Evolutionary conservation across 2,888 invertebrate genomes (phyloP), one percentile per base, ranked within the genome.

Genomic region (Aphrophora alni): DNA sequence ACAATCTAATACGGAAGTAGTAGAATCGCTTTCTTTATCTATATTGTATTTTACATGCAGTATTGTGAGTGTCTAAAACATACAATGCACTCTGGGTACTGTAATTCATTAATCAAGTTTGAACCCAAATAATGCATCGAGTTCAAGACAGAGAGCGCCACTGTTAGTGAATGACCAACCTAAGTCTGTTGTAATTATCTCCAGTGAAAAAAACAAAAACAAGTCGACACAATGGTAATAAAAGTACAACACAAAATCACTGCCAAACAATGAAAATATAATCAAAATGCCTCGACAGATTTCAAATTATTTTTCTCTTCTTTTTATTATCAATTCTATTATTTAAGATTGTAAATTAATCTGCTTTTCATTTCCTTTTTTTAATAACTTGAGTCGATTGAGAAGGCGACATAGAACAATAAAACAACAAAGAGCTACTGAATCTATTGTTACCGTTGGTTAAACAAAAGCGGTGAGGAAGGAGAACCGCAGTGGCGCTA

Each of bases 341-440:
- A 80, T 80, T 70, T 69, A 51, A 28, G 75, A 75, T 75, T 76
- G 71, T 80, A 75, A 80, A 80, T 80, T 75, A 80, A 80, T 80
- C 80, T 75, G 80, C 70, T n/a, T 72, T 78, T 78, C 44, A 75
- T 80, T 68, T 80, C 38, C 51, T 38, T 69, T 75, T 80, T 73
- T 80, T 80, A 75, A 80, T 75, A 75, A 80, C 33, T 44, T 70
- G 69, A 38, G 75, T 26, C 27, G 10, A 69, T 75, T 28, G 75
- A 70, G 75, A 75, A 74, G 80, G 80, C 80, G 80, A 38, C 80
- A 38, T 44, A 44, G 44, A 44, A 44, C 38, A 69, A 75, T 75
- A 80, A 75, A 27, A 28, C 75, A 10, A 80, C 75, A 80, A 75
- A 80, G 75, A 25, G 80, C 75, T 80, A 80, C 80, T 25, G 80